Percentiles rank a stretch among this genome's conserved stretches.
These are phyloP conservation scores for Astreopora myriophthalma DNA, from an alignment of 64 coral and sea anemone genomes.

Conservation along the genomic window DNA sequence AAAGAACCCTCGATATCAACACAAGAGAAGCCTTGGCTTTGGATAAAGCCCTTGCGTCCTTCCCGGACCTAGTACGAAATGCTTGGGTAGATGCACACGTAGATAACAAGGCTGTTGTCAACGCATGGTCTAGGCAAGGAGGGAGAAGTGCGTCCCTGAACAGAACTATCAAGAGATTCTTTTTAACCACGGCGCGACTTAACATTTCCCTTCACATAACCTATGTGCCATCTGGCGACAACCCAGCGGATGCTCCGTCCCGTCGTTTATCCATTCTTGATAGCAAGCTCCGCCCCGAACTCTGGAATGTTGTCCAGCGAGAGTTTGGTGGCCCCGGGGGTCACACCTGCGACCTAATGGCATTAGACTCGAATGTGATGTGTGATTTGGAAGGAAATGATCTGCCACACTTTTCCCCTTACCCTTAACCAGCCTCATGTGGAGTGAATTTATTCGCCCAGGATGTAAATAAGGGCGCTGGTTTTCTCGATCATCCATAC, in stretches of 20 bases:
- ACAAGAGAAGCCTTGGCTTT: slow-evolving; percentile 5
- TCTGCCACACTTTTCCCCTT: not conserved
- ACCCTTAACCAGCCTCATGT: not conserved
- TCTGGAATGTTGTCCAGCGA: not conserved
- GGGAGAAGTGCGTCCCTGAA: not conserved
- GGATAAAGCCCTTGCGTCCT: not conserved
- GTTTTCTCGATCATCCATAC: not conserved
- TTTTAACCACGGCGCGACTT: not conserved
- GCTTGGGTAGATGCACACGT: not conserved
- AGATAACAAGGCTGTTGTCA: too few species aligned
- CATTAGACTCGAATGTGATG: not conserved
- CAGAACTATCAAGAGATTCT: not conserved
- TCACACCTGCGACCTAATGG: not conserved
- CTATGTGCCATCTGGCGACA: not conserved
- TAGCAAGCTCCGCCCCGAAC: not conserved
- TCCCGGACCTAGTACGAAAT: not conserved
- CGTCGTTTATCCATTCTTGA: not conserved
- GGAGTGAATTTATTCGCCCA: not conserved
- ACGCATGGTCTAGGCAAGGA: not conserved
- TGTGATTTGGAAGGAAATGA: not conserved
- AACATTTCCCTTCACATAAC: slow-evolving; percentile 6
- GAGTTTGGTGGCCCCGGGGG: not conserved
- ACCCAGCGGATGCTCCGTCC: not conserved
- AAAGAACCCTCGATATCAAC: not conserved
- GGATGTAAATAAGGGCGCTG: not conserved